Conservation (phyloP, 2,797 vertebrate genomes). For the Chelmon rostratus region DNA sequence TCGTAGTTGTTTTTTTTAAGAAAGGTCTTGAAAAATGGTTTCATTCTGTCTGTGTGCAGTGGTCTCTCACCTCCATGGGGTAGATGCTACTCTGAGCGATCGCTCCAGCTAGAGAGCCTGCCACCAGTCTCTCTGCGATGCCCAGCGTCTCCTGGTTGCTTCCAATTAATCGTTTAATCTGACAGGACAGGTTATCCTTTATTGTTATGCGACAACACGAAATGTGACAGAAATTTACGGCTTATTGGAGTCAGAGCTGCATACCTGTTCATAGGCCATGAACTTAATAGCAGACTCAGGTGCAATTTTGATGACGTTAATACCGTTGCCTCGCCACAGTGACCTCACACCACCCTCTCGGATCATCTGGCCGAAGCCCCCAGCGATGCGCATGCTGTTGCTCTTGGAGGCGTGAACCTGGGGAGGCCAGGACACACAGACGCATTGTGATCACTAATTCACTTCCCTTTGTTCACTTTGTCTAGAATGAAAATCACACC, state of each 20-base stretch:
- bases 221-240: neutral
- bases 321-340: slow-evolving; percentile 96
- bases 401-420: slow-evolving; percentile 95
- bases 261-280: slow-evolving; percentile 98
- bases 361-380: slow-evolving; percentile 95
- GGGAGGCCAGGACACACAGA: neutral
- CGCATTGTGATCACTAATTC: neutral
- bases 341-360: slow-evolving; percentile 92
- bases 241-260: neutral
- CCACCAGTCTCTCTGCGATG: slow-evolving; percentile 91
- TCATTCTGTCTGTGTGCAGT: neutral
- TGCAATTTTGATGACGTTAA: slow-evolving; percentile 97
- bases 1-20: neutral
- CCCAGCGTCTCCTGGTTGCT: slow-evolving; percentile 93
- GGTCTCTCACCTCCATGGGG: slow-evolving; percentile 94
- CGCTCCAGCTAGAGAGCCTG: slow-evolving; percentile 93
- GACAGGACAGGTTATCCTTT: neutral
- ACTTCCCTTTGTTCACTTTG: neutral
- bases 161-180: slow-evolving; percentile 96
- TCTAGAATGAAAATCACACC: neutral
- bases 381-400: slow-evolving; percentile 93
- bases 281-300: slow-evolving; percentile 98
- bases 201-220: slow-evolving; percentile 1
- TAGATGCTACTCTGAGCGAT: slow-evolving; percentile 98
- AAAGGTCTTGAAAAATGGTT: neutral